Conservation (phyloP, 1,140 invertebrate genomes). For the Trialeurodes vaporariorum region DNA sequence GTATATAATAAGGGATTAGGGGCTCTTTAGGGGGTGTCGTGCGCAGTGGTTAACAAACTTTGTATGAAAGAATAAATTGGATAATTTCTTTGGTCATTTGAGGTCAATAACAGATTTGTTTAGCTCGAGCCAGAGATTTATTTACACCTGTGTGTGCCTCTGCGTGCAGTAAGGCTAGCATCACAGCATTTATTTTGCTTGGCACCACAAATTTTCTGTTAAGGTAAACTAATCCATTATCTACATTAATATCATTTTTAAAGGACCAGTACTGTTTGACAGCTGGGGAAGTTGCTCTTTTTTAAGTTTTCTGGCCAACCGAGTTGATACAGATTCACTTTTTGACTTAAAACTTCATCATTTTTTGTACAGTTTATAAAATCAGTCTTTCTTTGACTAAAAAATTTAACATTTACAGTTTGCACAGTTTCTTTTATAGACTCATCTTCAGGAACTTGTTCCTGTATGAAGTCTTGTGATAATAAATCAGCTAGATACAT, state of each 20-base stretch:
- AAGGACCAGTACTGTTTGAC: conserved; percentile 18
- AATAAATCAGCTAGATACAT: conserved; percentile 28
- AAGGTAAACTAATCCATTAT: conserved; percentile 23
- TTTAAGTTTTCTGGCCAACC: conserved; percentile 16
- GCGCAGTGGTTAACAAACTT: conserved; percentile 14
- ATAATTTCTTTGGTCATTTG: conserved; percentile 2
- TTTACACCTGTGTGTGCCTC: conserved; percentile 7
- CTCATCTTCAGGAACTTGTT: conserved; percentile 10
- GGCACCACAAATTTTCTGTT: not conserved
- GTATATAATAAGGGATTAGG: conserved; percentile 20
- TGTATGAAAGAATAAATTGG: conserved; percentile 11
- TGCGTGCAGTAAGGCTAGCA: conserved; percentile 9
- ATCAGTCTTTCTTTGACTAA: not conserved
- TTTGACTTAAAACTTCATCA: conserved; percentile 18
- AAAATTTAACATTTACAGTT: not conserved
- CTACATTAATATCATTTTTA: conserved; percentile 21
- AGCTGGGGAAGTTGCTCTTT: conserved; percentile 4
- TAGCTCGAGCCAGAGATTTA: not conserved
- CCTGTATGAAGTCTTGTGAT: conserved; percentile 17
- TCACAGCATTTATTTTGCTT: not conserved
- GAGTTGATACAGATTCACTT: conserved; percentile 11
- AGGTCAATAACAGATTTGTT: conserved; percentile 22
- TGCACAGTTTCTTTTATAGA: not conserved
- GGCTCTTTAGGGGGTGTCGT: conserved; percentile 19
- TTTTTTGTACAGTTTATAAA: not conserved